These are phyloP conservation scores for Limnodromus scolopaceus DNA, from an alignment of 2,797 vertebrate species.

Conservation along the genomic window DNA sequence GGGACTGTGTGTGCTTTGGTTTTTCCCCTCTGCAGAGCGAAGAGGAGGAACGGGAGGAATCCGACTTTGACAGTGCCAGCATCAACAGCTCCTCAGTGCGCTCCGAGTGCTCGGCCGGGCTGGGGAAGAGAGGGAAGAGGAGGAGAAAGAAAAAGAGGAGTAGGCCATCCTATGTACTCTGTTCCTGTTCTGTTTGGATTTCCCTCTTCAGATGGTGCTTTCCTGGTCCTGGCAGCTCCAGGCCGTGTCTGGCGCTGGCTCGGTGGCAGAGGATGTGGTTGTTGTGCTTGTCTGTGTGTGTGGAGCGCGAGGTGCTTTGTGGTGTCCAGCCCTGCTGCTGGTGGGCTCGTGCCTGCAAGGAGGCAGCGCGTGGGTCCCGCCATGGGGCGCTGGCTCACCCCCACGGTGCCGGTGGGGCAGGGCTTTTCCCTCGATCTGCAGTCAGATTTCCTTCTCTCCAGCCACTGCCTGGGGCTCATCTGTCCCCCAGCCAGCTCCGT, in stretches of 20 bases:
- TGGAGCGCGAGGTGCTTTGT: not conserved
- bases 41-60: constrained; percentile 96
- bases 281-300: not conserved
- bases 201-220: not conserved
- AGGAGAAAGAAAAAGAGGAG: constrained; percentile 93
- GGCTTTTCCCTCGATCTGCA: fast-evolving
- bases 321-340: not conserved
- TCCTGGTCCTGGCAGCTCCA: not conserved
- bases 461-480: not conserved
- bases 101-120: constrained; percentile 87
- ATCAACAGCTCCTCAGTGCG: constrained; percentile 94
- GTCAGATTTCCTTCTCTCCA: not conserved
- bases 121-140: constrained; percentile 89
- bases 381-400: fast-evolving
- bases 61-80: constrained; percentile 94
- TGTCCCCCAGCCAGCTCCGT: no score
- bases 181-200: not conserved
- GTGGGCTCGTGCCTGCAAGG: not conserved
- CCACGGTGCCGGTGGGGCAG: fast-evolving
- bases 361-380: fast-evolving
- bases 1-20: not conserved
- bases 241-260: not conserved
- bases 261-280: not conserved
- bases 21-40: constrained; percentile 85
- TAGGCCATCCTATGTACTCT: constrained; percentile 78